phyloP scores from a whole-genome alignment of 2,888 invertebrate species.

The Eurytoma californica region DNA sequence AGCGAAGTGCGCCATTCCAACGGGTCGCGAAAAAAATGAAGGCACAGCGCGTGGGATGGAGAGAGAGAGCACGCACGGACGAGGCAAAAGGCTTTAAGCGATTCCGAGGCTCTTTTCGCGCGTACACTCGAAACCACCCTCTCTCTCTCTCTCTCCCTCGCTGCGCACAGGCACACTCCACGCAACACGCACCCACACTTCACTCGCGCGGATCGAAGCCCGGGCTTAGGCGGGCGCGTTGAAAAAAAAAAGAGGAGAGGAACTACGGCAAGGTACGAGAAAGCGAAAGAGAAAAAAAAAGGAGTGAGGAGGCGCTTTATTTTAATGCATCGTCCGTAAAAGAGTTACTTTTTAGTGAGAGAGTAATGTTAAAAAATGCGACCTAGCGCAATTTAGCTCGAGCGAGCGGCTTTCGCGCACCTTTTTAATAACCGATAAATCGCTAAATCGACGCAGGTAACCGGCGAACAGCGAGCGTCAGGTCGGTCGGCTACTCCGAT shows the following conservation, averaged over 20 bases:
- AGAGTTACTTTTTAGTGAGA: too few relatives aligned
- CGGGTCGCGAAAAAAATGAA: constrained; percentile 2
- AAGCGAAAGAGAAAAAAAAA: not conserved
- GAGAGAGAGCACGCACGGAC: too few relatives aligned
- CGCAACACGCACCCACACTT: too few relatives aligned
- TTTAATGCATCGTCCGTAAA: not conserved
- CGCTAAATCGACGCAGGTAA: constrained; percentile 85
- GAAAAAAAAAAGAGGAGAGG: too few relatives aligned
- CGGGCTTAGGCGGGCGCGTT: too few relatives aligned
- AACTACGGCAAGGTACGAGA: too few relatives aligned
- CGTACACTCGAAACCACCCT: not conserved
- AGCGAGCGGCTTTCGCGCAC: constrained; percentile 53
- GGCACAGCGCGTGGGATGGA: not conserved
- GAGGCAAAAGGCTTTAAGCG: constrained; percentile 21
- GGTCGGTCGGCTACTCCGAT: constrained; percentile 99
- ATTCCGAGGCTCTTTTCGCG: constrained; percentile 1
- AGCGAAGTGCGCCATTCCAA: not conserved
- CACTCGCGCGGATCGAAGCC: too few relatives aligned
- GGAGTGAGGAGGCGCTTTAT: not conserved
- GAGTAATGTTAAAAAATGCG: not conserved
- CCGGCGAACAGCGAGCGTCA: constrained; percentile 97
- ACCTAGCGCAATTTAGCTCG: constrained; percentile 46
- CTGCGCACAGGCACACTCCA: too few relatives aligned
- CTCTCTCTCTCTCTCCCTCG: not conserved
- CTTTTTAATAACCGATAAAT: constrained; percentile 72